Conservation (phyloP, 1,140 invertebrate genomes). For the Zaprionus davidi region DNA sequence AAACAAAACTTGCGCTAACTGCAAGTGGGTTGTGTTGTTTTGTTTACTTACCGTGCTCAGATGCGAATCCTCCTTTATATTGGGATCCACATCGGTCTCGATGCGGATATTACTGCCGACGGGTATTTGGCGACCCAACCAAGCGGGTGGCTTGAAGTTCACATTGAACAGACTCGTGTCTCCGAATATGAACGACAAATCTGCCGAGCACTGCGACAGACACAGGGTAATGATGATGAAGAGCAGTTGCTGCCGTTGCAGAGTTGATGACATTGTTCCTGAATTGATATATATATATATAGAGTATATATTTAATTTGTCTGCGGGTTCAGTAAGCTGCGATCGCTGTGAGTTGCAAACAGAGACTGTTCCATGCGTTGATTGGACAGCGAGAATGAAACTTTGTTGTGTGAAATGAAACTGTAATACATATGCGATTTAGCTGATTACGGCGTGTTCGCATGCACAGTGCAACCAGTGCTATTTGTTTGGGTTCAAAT, state of each 20-base stretch:
- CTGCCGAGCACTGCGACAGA: constrained; percentile 34
- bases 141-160: constrained; percentile 50
- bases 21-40: background rate
- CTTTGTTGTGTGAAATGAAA: constrained; percentile 38
- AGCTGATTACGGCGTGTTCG: constrained; percentile 22
- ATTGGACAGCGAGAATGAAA: constrained; percentile 60
- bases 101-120: constrained; percentile 39
- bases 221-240: constrained; percentile 36
- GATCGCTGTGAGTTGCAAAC: constrained; percentile 52
- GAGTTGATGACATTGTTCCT: constrained; percentile 35
- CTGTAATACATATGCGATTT: constrained; percentile 19
- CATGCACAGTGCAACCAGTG: background rate
- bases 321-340: constrained; percentile 15
- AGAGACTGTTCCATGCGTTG: constrained; percentile 53
- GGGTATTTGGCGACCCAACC: constrained; percentile 35
- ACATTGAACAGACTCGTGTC: constrained; percentile 69
- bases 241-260: constrained; percentile 27
- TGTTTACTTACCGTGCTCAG: constrained; percentile 63
- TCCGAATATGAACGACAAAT: constrained; percentile 54
- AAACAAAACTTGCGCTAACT: background rate
- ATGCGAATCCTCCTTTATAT: constrained; percentile 69
- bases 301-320: constrained; percentile 6
- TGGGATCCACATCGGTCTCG: constrained; percentile 61
- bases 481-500: background rate
- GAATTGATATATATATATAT: constrained; percentile 10